Base-by-base conservation (phyloP, 2,113 vertebrate genomes). In the Geothlypis trichas region DNA sequence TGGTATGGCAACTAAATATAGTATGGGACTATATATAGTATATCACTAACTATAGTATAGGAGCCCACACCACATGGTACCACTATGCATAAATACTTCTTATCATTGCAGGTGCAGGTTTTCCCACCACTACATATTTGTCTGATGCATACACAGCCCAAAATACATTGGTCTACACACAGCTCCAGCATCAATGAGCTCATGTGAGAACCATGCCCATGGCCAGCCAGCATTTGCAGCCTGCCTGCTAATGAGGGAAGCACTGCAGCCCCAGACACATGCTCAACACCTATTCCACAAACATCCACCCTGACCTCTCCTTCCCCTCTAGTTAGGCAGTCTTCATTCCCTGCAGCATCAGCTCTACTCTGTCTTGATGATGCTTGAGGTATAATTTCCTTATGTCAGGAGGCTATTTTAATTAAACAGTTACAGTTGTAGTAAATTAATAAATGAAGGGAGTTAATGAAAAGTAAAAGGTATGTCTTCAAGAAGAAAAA, bases 71-170 rank as follows among this genome's bases (percentile, higher is more conserved):
- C 91, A 84, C 91, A 72, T 91, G 86, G 84, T 75, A 44, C 30
- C 0, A 1, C 59, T 84, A 9, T 84, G 57, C 87, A 92, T 84
- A 91, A 93, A 95, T 93, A 68, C 47, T 68, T 84, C 76, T 86
- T 75, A 63, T n/a, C 73, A 1, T 4, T 78, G 76, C 86, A 92
- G 84, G 77, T 92, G 77, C 82, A 92, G 61, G 57, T 68, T 95
- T 75, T 89, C 77, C 73, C 47, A 15, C 83, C 87, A 52, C 72
- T 81, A 75, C 80, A 61, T 96, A 61, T 44, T 95, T 95, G 80
- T 78, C 94, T 81, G 73, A 30, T 92, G 65, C 30, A 68, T 57
- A 52, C 5, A 2, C 22, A 94, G 84, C 84, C 77, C 69, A 87
- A 72, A 96, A 97, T 96, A 95, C 2, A 30, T 66, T 28, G 20